Evolutionary conservation across 2,797 vertebrate species (phyloP).

Genomic region (Coregonus suidteri): DNA sequence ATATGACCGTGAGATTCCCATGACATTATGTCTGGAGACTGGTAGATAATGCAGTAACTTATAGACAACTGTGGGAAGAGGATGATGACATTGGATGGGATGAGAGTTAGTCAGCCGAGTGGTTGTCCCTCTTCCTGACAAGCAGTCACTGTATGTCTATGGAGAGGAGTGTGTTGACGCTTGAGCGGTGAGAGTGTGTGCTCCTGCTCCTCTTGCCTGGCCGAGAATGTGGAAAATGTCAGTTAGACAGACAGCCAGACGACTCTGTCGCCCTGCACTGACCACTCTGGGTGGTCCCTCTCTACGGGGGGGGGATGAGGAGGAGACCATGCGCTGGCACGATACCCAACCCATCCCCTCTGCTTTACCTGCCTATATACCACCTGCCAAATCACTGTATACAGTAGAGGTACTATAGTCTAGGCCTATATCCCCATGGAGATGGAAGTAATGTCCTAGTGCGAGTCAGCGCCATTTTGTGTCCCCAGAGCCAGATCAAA

Average conservation of each 20-base stretch:
- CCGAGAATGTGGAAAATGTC: slow-evolving; percentile 64
- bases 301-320: neutral
- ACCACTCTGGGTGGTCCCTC: slow-evolving; percentile 67
- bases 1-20: slow-evolving; percentile 42
- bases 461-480: slow-evolving; percentile 42
- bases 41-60: slow-evolving; percentile 36
- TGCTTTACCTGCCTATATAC: slow-evolving; percentile 44
- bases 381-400: slow-evolving; percentile 36
- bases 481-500: slow-evolving; percentile 36
- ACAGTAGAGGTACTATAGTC: neutral
- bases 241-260: slow-evolving; percentile 70
- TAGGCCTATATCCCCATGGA: neutral
- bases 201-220: slow-evolving; percentile 27
- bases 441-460: slow-evolving; percentile 18
- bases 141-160: slow-evolving; percentile 30
- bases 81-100: slow-evolving; percentile 36
- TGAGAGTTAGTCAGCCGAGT: slow-evolving; percentile 22
- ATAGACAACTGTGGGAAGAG: slow-evolving; percentile 45
- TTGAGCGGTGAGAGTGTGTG: slow-evolving; percentile 37
- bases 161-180: slow-evolving; percentile 26
- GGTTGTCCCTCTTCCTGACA: slow-evolving; percentile 30
- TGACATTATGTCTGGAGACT: slow-evolving; percentile 37
- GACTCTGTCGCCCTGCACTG: slow-evolving; percentile 52
- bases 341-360: slow-evolving; percentile 52
- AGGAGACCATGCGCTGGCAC: slow-evolving; percentile 16